Conservation (phyloP, 2,888 invertebrate species). For the Lymantria dispar region DNA sequence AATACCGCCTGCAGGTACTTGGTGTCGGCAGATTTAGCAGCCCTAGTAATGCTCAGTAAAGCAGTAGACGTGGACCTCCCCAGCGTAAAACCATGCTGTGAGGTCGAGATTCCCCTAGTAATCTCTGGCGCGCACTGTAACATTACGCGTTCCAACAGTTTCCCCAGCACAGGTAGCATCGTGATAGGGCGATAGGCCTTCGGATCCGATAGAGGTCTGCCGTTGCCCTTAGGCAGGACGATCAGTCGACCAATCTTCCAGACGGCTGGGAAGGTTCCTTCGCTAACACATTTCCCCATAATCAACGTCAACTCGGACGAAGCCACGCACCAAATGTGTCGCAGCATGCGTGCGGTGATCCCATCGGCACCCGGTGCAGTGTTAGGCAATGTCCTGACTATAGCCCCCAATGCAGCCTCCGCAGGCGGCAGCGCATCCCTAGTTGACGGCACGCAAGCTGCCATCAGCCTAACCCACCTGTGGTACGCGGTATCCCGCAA, state of each 20-base stretch:
- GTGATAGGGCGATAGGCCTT: slow-evolving; percentile 37
- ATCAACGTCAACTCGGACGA: not conserved
- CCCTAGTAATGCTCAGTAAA: too few relatives aligned
- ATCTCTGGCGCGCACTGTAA: too few relatives aligned
- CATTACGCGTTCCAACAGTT: slow-evolving; percentile 29
- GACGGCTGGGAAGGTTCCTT: slow-evolving; percentile 24
- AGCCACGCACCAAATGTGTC: not conserved
- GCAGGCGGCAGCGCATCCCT: not conserved
- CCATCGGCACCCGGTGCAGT: slow-evolving; percentile 11
- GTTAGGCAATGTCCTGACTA: slow-evolving; percentile 26
- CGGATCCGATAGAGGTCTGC: slow-evolving; percentile 21
- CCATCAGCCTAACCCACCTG: slow-evolving; percentile 12
- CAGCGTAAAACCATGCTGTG: too few relatives aligned
- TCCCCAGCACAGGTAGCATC: slow-evolving; percentile 33
- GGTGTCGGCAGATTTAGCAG: too few relatives aligned
- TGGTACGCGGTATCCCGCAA: slow-evolving; percentile 21
- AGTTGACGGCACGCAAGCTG: slow-evolving; percentile 21
- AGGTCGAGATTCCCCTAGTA: too few relatives aligned
- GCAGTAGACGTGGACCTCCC: too few relatives aligned
- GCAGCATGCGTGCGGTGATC: not conserved
- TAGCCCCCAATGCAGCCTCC: not conserved
- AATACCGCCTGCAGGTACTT: too few relatives aligned
- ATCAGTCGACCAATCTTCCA: slow-evolving; percentile 19
- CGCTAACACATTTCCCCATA: not conserved
- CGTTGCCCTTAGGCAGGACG: slow-evolving; percentile 10